Evolutionary conservation across 2,113 vertebrate species (phyloP).

Genomic region (Leiothrix lutea): DNA sequence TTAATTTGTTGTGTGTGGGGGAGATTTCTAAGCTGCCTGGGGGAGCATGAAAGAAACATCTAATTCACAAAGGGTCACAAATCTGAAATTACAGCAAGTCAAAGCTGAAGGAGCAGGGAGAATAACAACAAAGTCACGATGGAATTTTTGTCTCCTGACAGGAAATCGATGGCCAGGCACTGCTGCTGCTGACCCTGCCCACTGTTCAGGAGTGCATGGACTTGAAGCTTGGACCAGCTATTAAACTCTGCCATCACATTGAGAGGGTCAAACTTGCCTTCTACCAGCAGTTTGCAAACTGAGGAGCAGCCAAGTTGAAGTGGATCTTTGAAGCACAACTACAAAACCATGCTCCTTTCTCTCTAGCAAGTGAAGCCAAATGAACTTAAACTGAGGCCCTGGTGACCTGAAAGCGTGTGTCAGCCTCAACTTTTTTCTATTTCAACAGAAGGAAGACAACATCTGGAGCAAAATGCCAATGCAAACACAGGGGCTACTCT

Average conservation of each 20-base stretch:
- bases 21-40: not conserved
- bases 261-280: conserved; percentile 97
- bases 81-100: not conserved
- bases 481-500: conserved; percentile 60
- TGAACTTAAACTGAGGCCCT: conserved; percentile 21
- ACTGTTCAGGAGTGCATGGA: conserved; percentile 99
- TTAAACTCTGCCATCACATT: conserved; percentile 97
- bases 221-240: conserved; percentile 95
- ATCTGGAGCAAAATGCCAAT: conserved; percentile 67
- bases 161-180: conserved; percentile 98
- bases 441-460: conserved; percentile 65
- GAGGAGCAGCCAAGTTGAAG: conserved; percentile 65
- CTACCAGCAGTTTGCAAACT: conserved; percentile 97
- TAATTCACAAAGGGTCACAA: not conserved
- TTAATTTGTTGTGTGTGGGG: not conserved
- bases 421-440: conserved; percentile 66
- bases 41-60: not conserved
- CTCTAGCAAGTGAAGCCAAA: conserved; percentile 43
- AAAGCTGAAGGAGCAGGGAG: not conserved
- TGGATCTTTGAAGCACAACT: conserved; percentile 76
- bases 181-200: conserved; percentile 93
- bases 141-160: conserved; percentile 68
- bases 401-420: conserved; percentile 36
- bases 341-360: conserved; percentile 42
- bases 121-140: not conserved